A percentile compares a stretch with the other conserved stretches of the same genome.
Conservation (phyloP, 2,888 invertebrate genomes). For the Agrochola litura region DNA sequence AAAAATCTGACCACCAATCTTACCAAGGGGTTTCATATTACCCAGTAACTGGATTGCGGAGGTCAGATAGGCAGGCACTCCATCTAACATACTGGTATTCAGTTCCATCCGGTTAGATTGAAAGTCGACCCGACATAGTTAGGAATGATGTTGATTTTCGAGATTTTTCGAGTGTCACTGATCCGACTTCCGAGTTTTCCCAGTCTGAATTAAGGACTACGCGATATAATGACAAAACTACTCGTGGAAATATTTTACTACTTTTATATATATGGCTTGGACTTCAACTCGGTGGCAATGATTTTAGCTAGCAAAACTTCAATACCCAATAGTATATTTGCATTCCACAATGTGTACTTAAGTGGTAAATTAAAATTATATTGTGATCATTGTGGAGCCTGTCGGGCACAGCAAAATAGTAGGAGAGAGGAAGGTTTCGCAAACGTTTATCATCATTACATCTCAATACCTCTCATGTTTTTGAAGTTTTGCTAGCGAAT, state of each 20-base stretch:
- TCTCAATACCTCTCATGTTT: not conserved
- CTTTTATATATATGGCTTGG: constrained; percentile 8
- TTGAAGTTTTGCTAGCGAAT: not conserved
- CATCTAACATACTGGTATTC: not conserved
- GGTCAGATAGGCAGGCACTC: not conserved
- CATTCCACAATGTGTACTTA: not conserved
- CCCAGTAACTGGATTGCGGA: too few species aligned
- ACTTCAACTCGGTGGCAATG: not conserved
- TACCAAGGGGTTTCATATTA: too few species aligned
- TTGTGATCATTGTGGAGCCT: not conserved
- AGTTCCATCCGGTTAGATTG: not conserved
- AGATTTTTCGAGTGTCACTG: constrained; percentile 14
- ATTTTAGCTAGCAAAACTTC: not conserved
- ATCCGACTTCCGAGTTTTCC: constrained; percentile 33
- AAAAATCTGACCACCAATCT: too few species aligned
- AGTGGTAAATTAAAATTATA: not conserved
- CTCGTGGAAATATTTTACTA: constrained; percentile 14
- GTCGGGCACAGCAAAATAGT: not conserved
- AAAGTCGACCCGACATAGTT: not conserved
- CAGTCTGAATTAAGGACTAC: constrained; percentile 24
- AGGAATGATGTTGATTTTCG: not conserved
- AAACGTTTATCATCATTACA: not conserved
- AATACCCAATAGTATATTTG: not conserved
- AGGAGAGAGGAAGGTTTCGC: not conserved
- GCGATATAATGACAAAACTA: not conserved